Base-by-base conservation (phyloP, 2,888 invertebrate species). In the Diarsia dahlii region DNA sequence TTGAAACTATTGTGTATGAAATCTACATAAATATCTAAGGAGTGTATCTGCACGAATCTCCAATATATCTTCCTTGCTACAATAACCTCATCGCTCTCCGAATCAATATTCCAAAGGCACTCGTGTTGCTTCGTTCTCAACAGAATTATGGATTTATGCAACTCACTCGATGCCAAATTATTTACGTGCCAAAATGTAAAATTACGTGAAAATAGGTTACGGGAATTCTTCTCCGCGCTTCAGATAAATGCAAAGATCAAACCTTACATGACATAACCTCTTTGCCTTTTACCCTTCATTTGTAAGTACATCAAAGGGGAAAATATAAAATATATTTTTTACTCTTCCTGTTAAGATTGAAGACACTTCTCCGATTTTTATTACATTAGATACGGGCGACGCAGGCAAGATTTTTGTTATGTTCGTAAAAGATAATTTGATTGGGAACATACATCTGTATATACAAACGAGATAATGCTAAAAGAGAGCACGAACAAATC, bases 51-150 rank as follows among this genome's bases (percentile, higher is more conserved):
- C 70, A 48, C 69, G 62, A 56, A 71, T 56, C 56, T 77, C 48
- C 58, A 78, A 77, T 78, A 76, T 72, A 63, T 85, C 81, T 65
- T 64, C 50, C 62, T 62, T 69, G 34, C 78, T 68, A 86, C 74
- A 76, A 83, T 69, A 81, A 83, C 72, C 78, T 84, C 81, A 81
- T 78, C 76, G 54, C 71, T 73, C 77, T 66, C 13, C 76, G 65
- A 85, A 88, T 88, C 87, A 85, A 88, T 88, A 88, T 88, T 88
- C 87, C 70, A 80, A 80, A 85, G 78, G 81, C 82, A 84, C 78
- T 87, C 76, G 82, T 80, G 66, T 76, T 82, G 77, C 76, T 82
- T 77, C 76, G 68, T 73, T 70, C 74, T 85, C 77, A 76, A 73
- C 84, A 74, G 80, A 76, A 82, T 85, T 85, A 84, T 88, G 82